A percentile compares a stretch with the other conserved stretches of the same genome.
phyloP scores from a whole-genome alignment of 2,113 vertebrate genomes.

The Pithys albifrons region DNA sequence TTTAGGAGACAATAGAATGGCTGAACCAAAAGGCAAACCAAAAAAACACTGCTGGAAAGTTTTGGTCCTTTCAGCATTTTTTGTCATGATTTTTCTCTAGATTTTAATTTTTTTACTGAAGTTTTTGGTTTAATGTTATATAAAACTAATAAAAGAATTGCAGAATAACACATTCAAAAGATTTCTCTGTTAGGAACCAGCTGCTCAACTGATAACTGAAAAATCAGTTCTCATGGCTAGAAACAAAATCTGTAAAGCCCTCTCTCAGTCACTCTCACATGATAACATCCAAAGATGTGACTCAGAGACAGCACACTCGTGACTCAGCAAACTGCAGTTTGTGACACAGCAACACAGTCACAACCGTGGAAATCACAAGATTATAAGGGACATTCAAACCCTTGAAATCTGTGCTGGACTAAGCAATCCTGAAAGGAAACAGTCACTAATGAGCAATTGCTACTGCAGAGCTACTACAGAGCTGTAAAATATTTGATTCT shows the following conservation, averaged over 20 bases:
- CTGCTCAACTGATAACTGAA: background rate
- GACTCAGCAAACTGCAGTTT: background rate
- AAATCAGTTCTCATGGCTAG: background rate
- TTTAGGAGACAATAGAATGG: background rate
- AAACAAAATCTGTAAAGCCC: background rate
- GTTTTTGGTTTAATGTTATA: background rate
- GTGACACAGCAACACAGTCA: background rate
- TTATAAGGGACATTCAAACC: background rate
- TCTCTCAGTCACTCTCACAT: background rate
- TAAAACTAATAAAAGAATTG: background rate
- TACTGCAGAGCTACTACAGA: background rate
- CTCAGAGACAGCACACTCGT: background rate
- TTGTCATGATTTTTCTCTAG: background rate
- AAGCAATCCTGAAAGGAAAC: background rate
- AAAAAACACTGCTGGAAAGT: background rate
- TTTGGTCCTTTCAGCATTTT: background rate
- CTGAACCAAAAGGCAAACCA: background rate
- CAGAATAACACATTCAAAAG: background rate
- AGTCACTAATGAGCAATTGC: rapidly evolving
- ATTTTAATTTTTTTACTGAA: background rate
- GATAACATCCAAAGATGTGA: background rate
- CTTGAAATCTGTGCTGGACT: background rate
- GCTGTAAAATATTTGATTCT: background rate
- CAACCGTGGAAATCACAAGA: background rate
- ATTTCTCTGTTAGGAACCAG: background rate